phyloP scores from a whole-genome alignment of 1,140 invertebrate species.

The Bradysia coprophila region DNA sequence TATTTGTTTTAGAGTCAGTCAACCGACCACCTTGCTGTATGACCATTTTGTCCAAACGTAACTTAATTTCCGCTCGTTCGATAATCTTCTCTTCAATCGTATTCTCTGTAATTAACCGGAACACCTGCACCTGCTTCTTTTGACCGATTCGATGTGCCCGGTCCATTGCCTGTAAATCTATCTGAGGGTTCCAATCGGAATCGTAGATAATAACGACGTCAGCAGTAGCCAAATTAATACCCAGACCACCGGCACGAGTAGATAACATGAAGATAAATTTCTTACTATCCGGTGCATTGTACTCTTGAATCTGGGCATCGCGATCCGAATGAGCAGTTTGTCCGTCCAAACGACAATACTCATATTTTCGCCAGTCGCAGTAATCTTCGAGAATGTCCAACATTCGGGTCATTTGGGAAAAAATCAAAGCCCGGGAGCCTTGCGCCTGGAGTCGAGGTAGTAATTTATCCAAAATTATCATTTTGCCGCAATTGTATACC shows the following conservation, averaged over 20 bases:
- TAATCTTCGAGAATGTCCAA: slow-evolving; percentile 73
- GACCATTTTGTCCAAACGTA: no score
- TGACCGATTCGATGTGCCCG: no score
- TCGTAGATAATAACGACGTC: no score
- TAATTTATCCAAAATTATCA: slow-evolving; percentile 84
- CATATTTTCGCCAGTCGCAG: slow-evolving; percentile 52
- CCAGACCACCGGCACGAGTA: slow-evolving; percentile 84
- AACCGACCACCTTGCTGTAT: slow-evolving; percentile 83
- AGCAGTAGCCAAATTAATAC: no score
- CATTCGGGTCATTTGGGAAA: slow-evolving; percentile 87
- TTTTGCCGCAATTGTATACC: slow-evolving; percentile 80
- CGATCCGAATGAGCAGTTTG: slow-evolving; percentile 58
- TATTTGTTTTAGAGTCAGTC: slow-evolving; percentile 63
- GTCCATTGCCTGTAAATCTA: no score
- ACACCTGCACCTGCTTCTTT: no score
- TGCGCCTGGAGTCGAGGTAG: slow-evolving; percentile 87
- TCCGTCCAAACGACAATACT: slow-evolving; percentile 86
- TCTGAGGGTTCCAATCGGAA: no score
- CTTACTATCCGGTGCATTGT: slow-evolving; percentile 54
- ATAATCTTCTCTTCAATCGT: no score
- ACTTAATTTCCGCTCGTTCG: no score
- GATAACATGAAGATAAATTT: slow-evolving; percentile 87
- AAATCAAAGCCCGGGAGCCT: slow-evolving; percentile 72
- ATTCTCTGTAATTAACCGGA: no score
- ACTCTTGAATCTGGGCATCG: slow-evolving; percentile 67